Percentiles rank a stretch among this genome's conserved stretches.
These are phyloP conservation scores for Salpingus planirostris DNA, from an alignment of 2,888 invertebrate genomes.

Conservation along the genomic window DNA sequence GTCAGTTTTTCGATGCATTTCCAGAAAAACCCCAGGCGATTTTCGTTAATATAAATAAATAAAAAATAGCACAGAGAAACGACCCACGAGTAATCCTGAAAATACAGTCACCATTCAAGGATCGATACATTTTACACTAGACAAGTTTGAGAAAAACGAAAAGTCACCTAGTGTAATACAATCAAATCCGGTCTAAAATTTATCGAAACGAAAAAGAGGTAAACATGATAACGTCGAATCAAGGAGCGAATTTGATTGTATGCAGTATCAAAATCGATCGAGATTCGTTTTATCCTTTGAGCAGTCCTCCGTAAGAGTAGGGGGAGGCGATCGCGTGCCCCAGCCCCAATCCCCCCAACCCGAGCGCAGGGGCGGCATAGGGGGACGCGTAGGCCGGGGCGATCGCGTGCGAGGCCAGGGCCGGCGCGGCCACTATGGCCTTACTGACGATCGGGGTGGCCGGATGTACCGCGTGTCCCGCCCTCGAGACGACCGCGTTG, in stretches of 20 bases:
- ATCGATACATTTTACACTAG: conserved; percentile 15
- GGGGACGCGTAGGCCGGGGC: conserved; percentile 11
- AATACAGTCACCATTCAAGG: no score
- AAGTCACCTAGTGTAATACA: conserved; percentile 16
- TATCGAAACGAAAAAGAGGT: conserved; percentile 5
- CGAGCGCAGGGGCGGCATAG: no score
- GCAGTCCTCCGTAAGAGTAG: conserved; percentile 17
- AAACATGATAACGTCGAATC: neutral
- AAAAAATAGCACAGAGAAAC: no score
- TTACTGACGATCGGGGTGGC: conserved; percentile 29
- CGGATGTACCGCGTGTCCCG: conserved; percentile 53
- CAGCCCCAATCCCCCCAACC: no score
- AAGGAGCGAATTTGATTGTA: no score
- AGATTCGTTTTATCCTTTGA: conserved; percentile 17
- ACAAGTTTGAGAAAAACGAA: conserved; percentile 14
- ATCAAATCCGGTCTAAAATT: conserved; percentile 7
- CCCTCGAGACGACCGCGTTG: conserved; percentile 34
- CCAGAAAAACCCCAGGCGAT: no score
- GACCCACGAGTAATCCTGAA: no score
- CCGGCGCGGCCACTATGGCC: conserved; percentile 30
- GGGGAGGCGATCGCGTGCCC: conserved; percentile 17
- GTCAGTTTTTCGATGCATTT: no score
- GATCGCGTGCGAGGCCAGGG: no score
- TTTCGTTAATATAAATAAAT: no score
- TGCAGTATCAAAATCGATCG: conserved; percentile 5